These are phyloP conservation scores for Hemibagrus guttatus DNA, from an alignment of 2,797 vertebrate genomes.

Conservation along the genomic window DNA sequence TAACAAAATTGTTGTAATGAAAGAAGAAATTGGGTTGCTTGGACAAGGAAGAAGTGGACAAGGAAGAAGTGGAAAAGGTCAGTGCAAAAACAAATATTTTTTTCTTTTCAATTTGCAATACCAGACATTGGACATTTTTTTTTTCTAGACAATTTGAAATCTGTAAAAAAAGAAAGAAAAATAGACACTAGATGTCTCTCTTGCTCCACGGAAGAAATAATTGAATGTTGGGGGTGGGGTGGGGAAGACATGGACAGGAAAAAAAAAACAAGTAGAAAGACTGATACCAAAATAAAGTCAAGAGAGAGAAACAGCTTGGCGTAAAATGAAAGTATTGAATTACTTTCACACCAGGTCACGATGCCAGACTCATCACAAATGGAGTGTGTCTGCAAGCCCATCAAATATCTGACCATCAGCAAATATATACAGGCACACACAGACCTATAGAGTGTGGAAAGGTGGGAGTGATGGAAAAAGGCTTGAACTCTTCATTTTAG, in stretches of 20 bases:
- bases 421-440: conserved; percentile 31
- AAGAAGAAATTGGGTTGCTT: conserved; percentile 54
- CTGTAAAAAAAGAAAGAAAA: not conserved
- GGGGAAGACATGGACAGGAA: not conserved
- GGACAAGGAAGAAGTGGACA: conserved; percentile 36
- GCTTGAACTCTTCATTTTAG: not conserved
- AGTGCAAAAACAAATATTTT: not conserved
- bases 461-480: not conserved
- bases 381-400: conserved; percentile 71
- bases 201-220: conserved; percentile 73
- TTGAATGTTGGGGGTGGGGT: conserved; percentile 20
- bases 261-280: conserved; percentile 62
- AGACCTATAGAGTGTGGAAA: conserved; percentile 21
- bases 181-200: conserved; percentile 78
- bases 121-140: not conserved
- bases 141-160: not conserved
- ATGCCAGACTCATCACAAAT: conserved; percentile 76
- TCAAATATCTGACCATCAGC: conserved; percentile 68
- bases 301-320: conserved; percentile 57
- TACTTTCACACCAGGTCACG: conserved; percentile 75
- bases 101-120: conserved; percentile 11
- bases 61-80: conserved; percentile 29
- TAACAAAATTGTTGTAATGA: conserved; percentile 36
- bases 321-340: conserved; percentile 76
- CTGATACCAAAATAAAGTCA: conserved; percentile 58